Conservation (phyloP, 2,888 invertebrate genomes). For the Lasioglossum morio region DNA sequence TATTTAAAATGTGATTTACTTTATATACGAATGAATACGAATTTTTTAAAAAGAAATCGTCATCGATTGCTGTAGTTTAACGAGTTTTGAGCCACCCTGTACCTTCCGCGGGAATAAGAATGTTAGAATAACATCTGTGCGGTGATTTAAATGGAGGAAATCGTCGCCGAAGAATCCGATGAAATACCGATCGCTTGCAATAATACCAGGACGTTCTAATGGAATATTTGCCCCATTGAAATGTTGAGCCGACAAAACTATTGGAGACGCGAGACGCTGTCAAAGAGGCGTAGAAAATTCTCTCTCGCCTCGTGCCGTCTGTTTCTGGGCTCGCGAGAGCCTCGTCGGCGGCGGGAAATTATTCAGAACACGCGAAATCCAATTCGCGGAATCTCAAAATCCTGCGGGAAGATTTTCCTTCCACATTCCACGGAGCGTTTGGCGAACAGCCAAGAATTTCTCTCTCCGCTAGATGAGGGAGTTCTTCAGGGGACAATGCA, state of each 20-base stretch:
- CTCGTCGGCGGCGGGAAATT: slow-evolving; percentile 30
- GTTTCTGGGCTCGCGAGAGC: not conserved
- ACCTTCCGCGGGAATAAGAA: not conserved
- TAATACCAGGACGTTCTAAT: not conserved
- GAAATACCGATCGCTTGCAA: not conserved
- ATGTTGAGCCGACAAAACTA: not conserved
- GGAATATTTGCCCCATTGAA: not conserved
- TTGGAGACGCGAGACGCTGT: not conserved
- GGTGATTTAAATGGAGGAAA: not conserved
- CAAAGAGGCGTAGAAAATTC: not conserved
- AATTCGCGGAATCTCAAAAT: slow-evolving; percentile 49
- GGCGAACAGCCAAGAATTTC: slow-evolving; percentile 64
- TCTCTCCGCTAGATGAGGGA: slow-evolving; percentile 55
- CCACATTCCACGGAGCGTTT: slow-evolving; percentile 55
- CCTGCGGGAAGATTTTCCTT: slow-evolving; percentile 45
- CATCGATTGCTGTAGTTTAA: not conserved
- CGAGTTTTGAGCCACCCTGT: not conserved
- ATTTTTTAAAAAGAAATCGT: not conserved
- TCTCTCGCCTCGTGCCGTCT: not conserved
- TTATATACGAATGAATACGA: not conserved
- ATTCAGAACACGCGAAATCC: slow-evolving; percentile 36
- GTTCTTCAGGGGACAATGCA: slow-evolving; percentile 66
- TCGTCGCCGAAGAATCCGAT: not conserved
- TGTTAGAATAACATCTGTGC: not conserved
- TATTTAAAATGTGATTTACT: not conserved